Evolutionary conservation across 2,113 vertebrate genomes (phyloP), one percentile per base, ranked within the genome.

Genomic region (Tychaedon coryphoeus): DNA sequence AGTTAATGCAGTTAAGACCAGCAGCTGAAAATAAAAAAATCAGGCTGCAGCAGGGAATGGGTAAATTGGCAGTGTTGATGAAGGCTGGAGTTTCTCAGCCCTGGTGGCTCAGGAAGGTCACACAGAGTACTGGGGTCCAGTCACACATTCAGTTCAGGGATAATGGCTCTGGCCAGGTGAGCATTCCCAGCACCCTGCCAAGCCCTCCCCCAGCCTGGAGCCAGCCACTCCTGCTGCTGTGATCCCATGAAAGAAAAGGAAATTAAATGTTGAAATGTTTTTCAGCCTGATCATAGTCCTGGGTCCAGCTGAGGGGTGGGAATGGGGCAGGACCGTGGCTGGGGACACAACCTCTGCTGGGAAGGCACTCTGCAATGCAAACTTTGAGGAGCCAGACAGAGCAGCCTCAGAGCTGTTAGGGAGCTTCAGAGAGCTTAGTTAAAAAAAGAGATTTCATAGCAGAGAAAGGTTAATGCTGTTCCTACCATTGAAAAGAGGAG

Each of bases 301-400:
- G 1, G 0, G 10, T 34, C 31, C 67, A 36, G 29, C 0, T 0
- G 51, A 62, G 12, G 28, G 13, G 4, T 13, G 9, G 19, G 28
- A 64, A 51, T 10, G 10, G 26, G 38, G 8, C 48, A 92, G 66
- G 19, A 18, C 14, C 2, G 14, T 11, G 36, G 42, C 54, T 47
- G 16, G 0, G 0, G 34, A 43, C 43, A 83, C 42, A 78, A 2
- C 24, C 34, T 43, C 40, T 77, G 14, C 51, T 56, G 69, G 19
- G 42, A 50, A 47, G 60, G 62, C 26, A 45, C 2, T 60, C 54
- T 43, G 29, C 47, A 74, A 33, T 60, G 26, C 28, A 75, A 61
- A 26, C 24, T 48, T 31, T 57, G 0, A 8, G 25, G 29, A 78
- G 34, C 3, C 51, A 79, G 29, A 43, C 43, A 79, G 50, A 42